phyloP scores from a whole-genome alignment of 1,140 invertebrate species.

The Platyura marginata region DNA sequence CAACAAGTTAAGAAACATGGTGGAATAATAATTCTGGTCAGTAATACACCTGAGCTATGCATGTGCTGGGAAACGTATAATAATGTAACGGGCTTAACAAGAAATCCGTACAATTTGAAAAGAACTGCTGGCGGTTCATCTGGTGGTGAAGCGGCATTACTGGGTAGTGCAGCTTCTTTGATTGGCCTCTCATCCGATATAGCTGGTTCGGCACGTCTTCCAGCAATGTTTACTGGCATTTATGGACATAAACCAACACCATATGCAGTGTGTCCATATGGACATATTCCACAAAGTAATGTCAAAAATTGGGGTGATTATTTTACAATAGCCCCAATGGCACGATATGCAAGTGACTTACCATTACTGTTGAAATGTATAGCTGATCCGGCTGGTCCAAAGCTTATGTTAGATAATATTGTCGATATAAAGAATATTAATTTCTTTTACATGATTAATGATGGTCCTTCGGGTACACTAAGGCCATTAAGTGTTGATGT shows the following conservation, averaged over 20 bases:
- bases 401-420: constrained; percentile 39
- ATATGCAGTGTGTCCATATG: constrained; percentile 34
- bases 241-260: constrained; percentile 67
- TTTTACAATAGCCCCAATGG: constrained; percentile 60
- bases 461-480: constrained; percentile 39
- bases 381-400: constrained; percentile 30
- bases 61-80: constrained; percentile 82
- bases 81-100: constrained; percentile 65
- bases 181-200: constrained; percentile 71
- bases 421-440: constrained; percentile 50
- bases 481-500: constrained; percentile 44
- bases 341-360: constrained; percentile 66
- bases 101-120: constrained; percentile 72
- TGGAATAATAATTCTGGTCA: constrained; percentile 73
- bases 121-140: constrained; percentile 58
- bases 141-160: constrained; percentile 51
- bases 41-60: constrained; percentile 83
- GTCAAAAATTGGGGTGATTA: constrained; percentile 36
- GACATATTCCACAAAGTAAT: constrained; percentile 32
- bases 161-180: constrained; percentile 54
- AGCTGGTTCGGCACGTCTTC: constrained; percentile 65
- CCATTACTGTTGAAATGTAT: constrained; percentile 50
- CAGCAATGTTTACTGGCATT: constrained; percentile 70
- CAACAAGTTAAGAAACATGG: constrained; percentile 48
- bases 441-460: constrained; percentile 62